Base-by-base conservation (phyloP, 2,888 invertebrate species). In the Tetrapedia diversipes region DNA sequence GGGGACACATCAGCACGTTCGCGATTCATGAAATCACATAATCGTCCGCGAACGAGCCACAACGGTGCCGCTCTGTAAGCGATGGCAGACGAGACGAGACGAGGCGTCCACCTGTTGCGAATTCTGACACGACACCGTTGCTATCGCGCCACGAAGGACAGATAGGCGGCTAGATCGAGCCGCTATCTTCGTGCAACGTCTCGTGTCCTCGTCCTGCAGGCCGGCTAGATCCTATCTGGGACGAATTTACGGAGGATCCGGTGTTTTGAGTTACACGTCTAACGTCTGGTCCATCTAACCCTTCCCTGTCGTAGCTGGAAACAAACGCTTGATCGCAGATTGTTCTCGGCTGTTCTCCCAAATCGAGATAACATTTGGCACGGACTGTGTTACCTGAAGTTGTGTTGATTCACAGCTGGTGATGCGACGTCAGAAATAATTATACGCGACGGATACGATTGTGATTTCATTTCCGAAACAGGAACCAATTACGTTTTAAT, bases 31-130 rank as follows among this genome's bases (percentile, higher is more conserved):
- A 81, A 85, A 84, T 84, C 70, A 49, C 79, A 84, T 84, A 85
- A 85, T 84, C 74, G 82, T 78, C 67, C 54, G 43, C 53, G 74
- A 70, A 78, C 74, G 71, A 77, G 77, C 61, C 63, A 45, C 74
- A 65, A 59, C 66, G 63, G 49, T 32, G 64, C n/a, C 47, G n/a
- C 24, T 22, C 19, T 49, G 49, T 72, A 73, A 85, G 71, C 80
- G 79, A 78, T 72, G 47, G 59, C 56, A 76, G 73, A 66, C 74
- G 65, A 80, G 82, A 85, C 83, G 85, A 84, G 82, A 84, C 82
- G 85, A 86, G 85, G 86, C 88, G 83, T 89, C 88, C 89, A 89
- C 90, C 89, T 89, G 90, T 90, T 90, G 90, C 89, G 57, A 85
- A 84, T 85, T 82, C 87, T 86, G 84, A 87, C 83, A 80, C 77